Percentiles rank a stretch among this genome's conserved stretches.
Evolutionary conservation across 1,140 invertebrate species (phyloP).

Genomic region (Drosophila ananassae): DNA sequence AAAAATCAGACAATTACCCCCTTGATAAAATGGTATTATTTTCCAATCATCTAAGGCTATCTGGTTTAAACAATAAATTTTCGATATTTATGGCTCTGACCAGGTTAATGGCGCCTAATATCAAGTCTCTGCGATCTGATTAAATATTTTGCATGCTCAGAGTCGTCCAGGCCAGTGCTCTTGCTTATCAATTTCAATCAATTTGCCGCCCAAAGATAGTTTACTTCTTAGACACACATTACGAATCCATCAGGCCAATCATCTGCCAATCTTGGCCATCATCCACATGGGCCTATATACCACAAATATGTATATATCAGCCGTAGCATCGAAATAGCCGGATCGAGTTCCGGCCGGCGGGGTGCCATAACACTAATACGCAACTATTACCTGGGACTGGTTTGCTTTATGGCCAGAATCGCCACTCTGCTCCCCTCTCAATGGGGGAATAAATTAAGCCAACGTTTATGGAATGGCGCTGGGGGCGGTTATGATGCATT

Average conservation of each 20-base stretch:
- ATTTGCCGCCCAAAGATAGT: constrained; percentile 34
- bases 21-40: neutral
- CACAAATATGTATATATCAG: neutral
- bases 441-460: constrained; percentile 70
- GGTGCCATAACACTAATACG: constrained; percentile 50
- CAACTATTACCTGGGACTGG: constrained; percentile 59
- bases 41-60: neutral
- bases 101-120: constrained; percentile 30
- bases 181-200: constrained; percentile 54
- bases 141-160: constrained; percentile 39
- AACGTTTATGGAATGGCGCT: constrained; percentile 77
- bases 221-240: constrained; percentile 41
- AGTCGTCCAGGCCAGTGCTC: constrained; percentile 1
- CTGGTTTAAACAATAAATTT: constrained; percentile 15
- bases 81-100: constrained; percentile 21
- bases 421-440: constrained; percentile 9
- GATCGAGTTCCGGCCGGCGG: constrained; percentile 21
- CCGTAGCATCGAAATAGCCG: constrained; percentile 1
- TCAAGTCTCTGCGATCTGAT: constrained; percentile 26
- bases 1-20: neutral
- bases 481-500: constrained; percentile 80
- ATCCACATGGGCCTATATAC: neutral
- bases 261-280: constrained; percentile 11
- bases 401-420: constrained; percentile 57
- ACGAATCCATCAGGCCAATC: constrained; percentile 44